Base-by-base conservation (phyloP, 2,113 vertebrate species). In the Ptilonorhynchus violaceus region DNA sequence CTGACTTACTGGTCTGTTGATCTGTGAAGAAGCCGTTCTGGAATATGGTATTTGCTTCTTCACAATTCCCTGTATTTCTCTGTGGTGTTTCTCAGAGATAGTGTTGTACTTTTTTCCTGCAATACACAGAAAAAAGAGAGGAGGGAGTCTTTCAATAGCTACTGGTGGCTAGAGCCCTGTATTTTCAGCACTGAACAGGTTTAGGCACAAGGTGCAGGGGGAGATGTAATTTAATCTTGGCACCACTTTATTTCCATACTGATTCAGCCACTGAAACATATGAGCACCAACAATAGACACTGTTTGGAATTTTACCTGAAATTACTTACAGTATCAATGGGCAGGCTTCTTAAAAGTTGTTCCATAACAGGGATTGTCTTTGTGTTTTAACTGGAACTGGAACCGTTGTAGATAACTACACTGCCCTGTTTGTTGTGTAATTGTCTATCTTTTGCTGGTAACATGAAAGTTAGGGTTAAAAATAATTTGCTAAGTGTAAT, bases 221-320 rank as follows among this genome's bases (percentile, higher is more conserved):
- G 41, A 85, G 47, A 33, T 86, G 49, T 68, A 70, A 63, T 75
- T 80, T 94, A 17, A 60, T 88, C 69, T 27, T 89, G 64, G 44
- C 9, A 13, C 37, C 50, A 39, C 44, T 92, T 63, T 88, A 5
- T 84, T 91, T 93, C 79, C 62, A 6, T 60, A 64, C 73, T 82
- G 81, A 60, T 78, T 85, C 91, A 93, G 42, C 64, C 75, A 60
- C 72, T 93, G 83, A 93, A 95, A 42, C 55, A 78, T 62, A 76
- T 44, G 53, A 80, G 41, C 63, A 47, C 39, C 73, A 92, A 66
- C 62, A 91, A 39, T 28, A 83, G 62, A 69, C 11, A 21, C 66
- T 85, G 69, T 88, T 94, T 88, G 60, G 67, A 91, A 77, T 88
- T 95, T 81, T 88, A 37, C 66, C 83, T 94, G 31, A 70, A 69